Base-by-base conservation (phyloP, 2,888 invertebrate species). In the Cecidostiba fungosa region DNA sequence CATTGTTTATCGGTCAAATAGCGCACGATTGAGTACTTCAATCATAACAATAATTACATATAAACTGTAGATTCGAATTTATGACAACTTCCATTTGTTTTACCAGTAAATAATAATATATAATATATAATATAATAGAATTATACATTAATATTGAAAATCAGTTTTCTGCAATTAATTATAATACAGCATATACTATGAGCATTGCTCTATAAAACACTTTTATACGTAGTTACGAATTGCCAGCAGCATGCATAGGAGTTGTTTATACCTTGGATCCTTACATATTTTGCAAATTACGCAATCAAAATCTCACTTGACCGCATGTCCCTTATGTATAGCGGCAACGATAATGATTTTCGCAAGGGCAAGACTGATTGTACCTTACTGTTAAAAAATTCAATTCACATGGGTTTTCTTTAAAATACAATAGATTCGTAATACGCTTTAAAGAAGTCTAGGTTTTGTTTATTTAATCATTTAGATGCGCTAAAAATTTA, bases 241-340 rank as follows among this genome's bases (percentile, higher is more conserved):
- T 88, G 85, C 86, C 86, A 88, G 87, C 87, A 87, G 85, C 88
- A 88, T 88, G 87, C 87, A 89, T 87, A 87, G 87, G 89, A 88
- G 87, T 86, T 87, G 82, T 86, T 88, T 86, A 87, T 88, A 85
- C 19, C 78, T 82, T 87, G 82, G 47, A 82, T 85, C 82, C 79
- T 86, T 84, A 87, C 59, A 86, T 83, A 84, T 85, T 85, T 87
- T 82, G 69, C 84, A 88, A 88, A 87, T 87, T 84, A 82, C 85
- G 87, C 86, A 88, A 88, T 89, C 86, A 86, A 88, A 88, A 88
- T 81, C 84, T 87, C 83, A 86, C 80, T 87, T 87, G 62, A 85
- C 73, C 80, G 50, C 76, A 77, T n/a, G 54, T 62, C 66, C 19
- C 43, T 70, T 50, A 59, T 77, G 81, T 85, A 81, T 69, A 80